Evolutionary conservation across 2,113 vertebrate species (phyloP).

Genomic region (Columbina picui): DNA sequence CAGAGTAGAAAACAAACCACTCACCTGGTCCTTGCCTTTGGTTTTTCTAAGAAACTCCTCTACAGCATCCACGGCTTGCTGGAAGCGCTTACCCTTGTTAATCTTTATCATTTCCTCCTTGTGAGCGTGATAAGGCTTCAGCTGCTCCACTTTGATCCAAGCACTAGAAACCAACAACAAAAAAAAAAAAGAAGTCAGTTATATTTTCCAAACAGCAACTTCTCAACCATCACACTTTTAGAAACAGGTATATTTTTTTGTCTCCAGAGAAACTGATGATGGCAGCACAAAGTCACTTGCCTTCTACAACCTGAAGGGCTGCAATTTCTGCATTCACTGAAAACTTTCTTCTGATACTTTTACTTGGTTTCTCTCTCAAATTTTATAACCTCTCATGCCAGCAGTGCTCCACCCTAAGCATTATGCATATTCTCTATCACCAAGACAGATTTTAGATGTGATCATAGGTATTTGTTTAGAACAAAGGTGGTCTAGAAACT

Average conservation of each 20-base stretch:
- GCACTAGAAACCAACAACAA: slow-evolving; percentile 78
- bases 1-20: neutral
- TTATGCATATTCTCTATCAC: neutral
- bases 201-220: neutral
- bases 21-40: slow-evolving; percentile 94
- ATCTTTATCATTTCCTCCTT: slow-evolving; percentile 99
- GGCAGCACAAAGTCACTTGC: neutral
- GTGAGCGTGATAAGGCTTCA: slow-evolving; percentile 96
- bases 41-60: slow-evolving; percentile 96
- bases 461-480: neutral
- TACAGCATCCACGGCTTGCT: slow-evolving; percentile 96
- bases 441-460: neutral
- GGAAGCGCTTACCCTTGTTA: slow-evolving; percentile 98
- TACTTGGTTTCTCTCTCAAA: neutral
- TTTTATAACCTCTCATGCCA: neutral
- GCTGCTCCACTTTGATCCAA: slow-evolving; percentile 99
- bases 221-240: neutral
- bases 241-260: neutral
- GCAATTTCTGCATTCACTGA: neutral
- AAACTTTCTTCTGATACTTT: neutral
- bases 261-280: neutral
- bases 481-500: neutral
- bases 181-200: neutral
- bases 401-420: neutral
- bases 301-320: neutral